Evolutionary conservation across 2,113 vertebrate species (phyloP).

Genomic region (Pseudorhombus dupliciocellatus): DNA sequence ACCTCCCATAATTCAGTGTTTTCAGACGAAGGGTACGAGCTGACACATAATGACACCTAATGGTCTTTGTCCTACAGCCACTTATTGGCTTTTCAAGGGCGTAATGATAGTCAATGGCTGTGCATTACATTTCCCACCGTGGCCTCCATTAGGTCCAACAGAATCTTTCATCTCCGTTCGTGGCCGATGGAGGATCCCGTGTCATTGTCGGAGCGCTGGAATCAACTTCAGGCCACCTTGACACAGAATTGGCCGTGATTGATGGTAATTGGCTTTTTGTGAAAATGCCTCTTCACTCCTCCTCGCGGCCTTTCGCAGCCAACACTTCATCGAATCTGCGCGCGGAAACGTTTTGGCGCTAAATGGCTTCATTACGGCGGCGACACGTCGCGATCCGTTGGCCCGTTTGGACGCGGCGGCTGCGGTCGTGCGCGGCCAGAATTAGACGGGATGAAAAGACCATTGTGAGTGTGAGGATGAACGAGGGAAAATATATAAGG

Average conservation of each 20-base stretch:
- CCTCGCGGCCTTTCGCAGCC: slow-evolving; percentile 42
- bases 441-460: slow-evolving; percentile 71
- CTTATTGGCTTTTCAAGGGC: slow-evolving; percentile 81
- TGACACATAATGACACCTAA: slow-evolving; percentile 69
- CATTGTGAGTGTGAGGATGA: slow-evolving; percentile 72
- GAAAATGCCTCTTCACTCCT: slow-evolving; percentile 59
- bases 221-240: slow-evolving; percentile 77
- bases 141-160: slow-evolving; percentile 66
- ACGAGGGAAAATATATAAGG: slow-evolving; percentile 62
- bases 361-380: slow-evolving; percentile 70
- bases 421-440: slow-evolving; percentile 33
- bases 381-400: slow-evolving; percentile 66
- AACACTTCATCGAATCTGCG: slow-evolving; percentile 44
- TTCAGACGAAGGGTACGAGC: slow-evolving; percentile 62
- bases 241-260: slow-evolving; percentile 75
- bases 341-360: slow-evolving; percentile 22
- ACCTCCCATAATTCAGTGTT: slow-evolving; percentile 39
- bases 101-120: slow-evolving; percentile 77
- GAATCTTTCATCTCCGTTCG: slow-evolving; percentile 73
- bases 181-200: slow-evolving; percentile 63
- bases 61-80: slow-evolving; percentile 66
- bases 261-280: slow-evolving; percentile 78
- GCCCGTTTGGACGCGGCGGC: slow-evolving; percentile 57
- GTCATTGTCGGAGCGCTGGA: slow-evolving; percentile 70
- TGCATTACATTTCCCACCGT: slow-evolving; percentile 72